Percentiles rank a stretch among this genome's conserved stretches.
phyloP scores from a whole-genome alignment of 2,888 invertebrate species.

The Eupsilia transversa region DNA sequence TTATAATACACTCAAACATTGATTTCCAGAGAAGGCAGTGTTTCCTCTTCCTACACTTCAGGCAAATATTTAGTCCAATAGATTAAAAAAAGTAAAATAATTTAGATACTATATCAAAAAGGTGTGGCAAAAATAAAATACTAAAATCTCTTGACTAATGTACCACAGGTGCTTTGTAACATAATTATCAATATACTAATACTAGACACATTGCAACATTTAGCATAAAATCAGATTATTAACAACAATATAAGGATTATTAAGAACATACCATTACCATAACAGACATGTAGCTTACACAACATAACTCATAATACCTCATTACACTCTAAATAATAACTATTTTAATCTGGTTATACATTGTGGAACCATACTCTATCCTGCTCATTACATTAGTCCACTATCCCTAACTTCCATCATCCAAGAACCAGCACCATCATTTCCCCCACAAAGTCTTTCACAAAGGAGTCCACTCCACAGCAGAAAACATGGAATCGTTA shows the following conservation, averaged over 20 bases:
- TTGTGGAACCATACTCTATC: neutral
- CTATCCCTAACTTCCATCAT: constrained; percentile 18
- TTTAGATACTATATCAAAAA: neutral
- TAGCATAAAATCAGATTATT: constrained; percentile 32
- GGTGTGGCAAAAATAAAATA: constrained; percentile 10
- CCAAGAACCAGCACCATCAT: constrained; percentile 57
- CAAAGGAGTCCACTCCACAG: constrained; percentile 38
- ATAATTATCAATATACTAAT: constrained; percentile 7
- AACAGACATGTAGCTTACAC: constrained; percentile 22
- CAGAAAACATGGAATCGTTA: constrained; percentile 20
- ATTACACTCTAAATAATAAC: constrained; percentile 24
- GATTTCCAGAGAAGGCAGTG: constrained; percentile 17
- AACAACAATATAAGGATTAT: constrained; percentile 25
- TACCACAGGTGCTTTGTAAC: constrained; percentile 31
- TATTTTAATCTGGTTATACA: constrained; percentile 8
- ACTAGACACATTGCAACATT: constrained; percentile 15
- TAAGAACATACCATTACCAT: neutral
- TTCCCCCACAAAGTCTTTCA: constrained; percentile 37
- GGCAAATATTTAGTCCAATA: constrained; percentile 1
- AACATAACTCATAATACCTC: constrained; percentile 14
- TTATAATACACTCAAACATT: constrained; percentile 25
- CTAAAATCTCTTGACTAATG: constrained; percentile 7
- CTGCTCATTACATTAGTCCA: constrained; percentile 7
- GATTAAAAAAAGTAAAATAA: constrained; percentile 11
- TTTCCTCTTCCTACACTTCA: neutral